These are phyloP conservation scores for Hiodon tergisus DNA, from an alignment of 2,113 vertebrate genomes.

Conservation along the genomic window DNA sequence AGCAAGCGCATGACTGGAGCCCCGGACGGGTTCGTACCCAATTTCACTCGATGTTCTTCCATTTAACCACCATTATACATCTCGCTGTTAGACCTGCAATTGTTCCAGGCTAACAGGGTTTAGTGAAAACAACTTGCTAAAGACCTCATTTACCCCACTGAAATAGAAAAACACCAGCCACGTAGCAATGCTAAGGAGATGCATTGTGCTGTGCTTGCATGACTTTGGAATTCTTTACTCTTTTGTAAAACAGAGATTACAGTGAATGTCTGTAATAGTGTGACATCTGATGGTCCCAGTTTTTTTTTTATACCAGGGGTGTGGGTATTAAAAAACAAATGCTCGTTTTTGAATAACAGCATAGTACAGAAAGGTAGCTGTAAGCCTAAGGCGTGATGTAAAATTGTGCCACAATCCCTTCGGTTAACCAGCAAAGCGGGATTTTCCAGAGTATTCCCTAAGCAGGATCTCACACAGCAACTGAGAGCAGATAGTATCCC, in stretches of 20 bases:
- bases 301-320: not conserved
- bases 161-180: not conserved
- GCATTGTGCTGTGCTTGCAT: no score
- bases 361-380: conserved; percentile 33
- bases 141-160: no score
- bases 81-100: not conserved
- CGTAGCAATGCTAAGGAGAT: no score
- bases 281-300: not conserved
- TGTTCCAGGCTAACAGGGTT: not conserved
- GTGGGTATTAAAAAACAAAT: not conserved
- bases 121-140: not conserved
- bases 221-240: no score
- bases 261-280: not conserved
- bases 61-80: no score
- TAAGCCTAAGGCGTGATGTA: conserved; percentile 41
- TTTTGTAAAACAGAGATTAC: not conserved
- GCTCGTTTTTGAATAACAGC: not conserved
- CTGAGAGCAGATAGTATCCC: no score
- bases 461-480: conserved; percentile 47
- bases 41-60: no score
- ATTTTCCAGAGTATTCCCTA: conserved; percentile 51
- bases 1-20: not conserved
- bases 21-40: not conserved
- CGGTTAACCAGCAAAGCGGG: conserved; percentile 43
- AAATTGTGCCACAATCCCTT: conserved; percentile 47